Percentiles rank a stretch among this genome's conserved stretches.
These are phyloP conservation scores for Fregata magnificens DNA, from an alignment of 2,113 vertebrate species.

Conservation along the genomic window DNA sequence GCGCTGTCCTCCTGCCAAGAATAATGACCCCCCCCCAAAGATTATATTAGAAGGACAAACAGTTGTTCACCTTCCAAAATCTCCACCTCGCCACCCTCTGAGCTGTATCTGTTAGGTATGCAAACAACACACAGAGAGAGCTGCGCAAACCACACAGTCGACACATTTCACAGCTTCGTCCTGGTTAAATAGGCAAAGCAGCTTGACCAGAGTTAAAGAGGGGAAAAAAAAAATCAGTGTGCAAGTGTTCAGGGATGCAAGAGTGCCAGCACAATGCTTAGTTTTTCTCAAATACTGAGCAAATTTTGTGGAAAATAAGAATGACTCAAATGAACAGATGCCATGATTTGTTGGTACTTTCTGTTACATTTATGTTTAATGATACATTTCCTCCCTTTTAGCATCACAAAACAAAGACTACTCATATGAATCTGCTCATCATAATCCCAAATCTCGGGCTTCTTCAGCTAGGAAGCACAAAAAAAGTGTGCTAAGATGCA, in stretches of 20 bases:
- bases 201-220: neutral
- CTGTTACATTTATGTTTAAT: neutral
- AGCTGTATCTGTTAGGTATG: neutral
- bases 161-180: neutral
- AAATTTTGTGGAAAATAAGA: neutral
- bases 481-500: neutral
- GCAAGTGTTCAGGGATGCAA: neutral
- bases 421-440: neutral
- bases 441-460: neutral
- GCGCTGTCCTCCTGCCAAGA: constrained; percentile 91
- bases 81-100: neutral
- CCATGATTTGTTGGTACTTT: neutral
- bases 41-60: neutral
- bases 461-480: neutral
- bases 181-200: constrained; percentile 3
- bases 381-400: neutral
- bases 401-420: neutral
- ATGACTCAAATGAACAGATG: neutral
- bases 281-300: neutral
- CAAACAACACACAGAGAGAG: neutral
- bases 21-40: constrained; percentile 10
- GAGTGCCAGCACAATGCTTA: neutral
- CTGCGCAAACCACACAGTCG: neutral
- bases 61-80: neutral
- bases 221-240: neutral